Evolutionary conservation across 2,888 invertebrate species (phyloP).

Genomic region (Archaeoteleia sp.): DNA sequence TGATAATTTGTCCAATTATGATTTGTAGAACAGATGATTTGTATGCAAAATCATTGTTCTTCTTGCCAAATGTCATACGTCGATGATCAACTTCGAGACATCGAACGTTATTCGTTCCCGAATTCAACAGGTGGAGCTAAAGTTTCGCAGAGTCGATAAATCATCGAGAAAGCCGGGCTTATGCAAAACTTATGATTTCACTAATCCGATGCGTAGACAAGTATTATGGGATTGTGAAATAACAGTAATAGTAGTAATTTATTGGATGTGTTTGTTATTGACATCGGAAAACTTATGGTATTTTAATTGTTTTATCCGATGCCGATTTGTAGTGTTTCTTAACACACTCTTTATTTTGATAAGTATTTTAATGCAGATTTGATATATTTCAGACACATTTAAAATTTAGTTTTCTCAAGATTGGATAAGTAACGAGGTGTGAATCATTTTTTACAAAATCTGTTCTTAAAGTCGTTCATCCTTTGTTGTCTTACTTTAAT

Average conservation of each 20-base stretch:
- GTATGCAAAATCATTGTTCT: constrained; percentile 1
- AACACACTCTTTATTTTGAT: too few species aligned
- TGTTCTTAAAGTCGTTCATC: too few species aligned
- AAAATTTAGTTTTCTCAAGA: too few species aligned
- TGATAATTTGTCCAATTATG: too few species aligned
- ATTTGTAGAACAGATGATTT: background rate
- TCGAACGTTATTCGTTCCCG: constrained; percentile 32
- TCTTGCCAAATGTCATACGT: constrained; percentile 14
- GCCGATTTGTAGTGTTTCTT: too few species aligned
- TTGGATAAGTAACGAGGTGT: too few species aligned
- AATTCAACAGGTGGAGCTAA: constrained; percentile 63
- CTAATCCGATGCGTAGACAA: constrained; percentile 19
- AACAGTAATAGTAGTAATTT: constrained; percentile 52
- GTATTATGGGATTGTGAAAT: constrained; percentile 16
- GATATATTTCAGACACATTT: too few species aligned
- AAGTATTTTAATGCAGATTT: too few species aligned
- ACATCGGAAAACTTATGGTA: too few species aligned
- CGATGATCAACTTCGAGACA: constrained; percentile 27
- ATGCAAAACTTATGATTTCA: constrained; percentile 39
- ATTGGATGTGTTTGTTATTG: constrained; percentile 78
- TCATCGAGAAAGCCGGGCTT: constrained; percentile 39
- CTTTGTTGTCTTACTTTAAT: too few species aligned
- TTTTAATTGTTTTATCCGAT: too few species aligned
- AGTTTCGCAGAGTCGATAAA: constrained; percentile 53
- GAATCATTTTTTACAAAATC: too few species aligned